phyloP scores from a whole-genome alignment of 2,113 vertebrate genomes.

The Ammospiza nelsoni region DNA sequence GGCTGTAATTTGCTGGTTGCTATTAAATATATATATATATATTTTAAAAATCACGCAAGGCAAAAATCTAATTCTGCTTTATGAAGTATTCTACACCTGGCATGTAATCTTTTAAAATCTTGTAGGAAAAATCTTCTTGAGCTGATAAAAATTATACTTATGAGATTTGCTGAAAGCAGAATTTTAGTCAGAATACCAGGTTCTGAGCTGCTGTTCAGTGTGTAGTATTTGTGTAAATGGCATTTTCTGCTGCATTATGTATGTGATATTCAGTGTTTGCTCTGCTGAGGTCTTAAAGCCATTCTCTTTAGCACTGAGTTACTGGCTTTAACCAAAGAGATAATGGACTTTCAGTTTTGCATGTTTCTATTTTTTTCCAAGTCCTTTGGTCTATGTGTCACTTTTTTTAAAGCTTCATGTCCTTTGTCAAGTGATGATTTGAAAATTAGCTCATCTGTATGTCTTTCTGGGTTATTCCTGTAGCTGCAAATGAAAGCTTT shows the following conservation, averaged over 20 bases:
- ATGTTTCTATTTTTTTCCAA: neutral
- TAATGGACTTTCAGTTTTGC: neutral
- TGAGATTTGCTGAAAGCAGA: neutral
- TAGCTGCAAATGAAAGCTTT: conserved; percentile 8
- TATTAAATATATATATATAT: neutral
- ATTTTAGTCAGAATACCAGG: neutral
- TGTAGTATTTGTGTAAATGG: neutral
- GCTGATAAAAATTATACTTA: neutral
- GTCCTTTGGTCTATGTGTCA: neutral
- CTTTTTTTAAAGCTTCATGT: neutral
- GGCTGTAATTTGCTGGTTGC: neutral
- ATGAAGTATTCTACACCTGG: neutral
- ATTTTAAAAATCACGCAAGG: neutral
- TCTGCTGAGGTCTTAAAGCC: neutral
- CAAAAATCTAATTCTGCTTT: neutral
- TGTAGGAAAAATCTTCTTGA: neutral
- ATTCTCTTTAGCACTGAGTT: neutral
- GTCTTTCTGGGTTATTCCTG: conserved; percentile 20
- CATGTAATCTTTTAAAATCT: neutral
- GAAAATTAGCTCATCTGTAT: conserved; percentile 17
- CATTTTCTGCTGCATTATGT: neutral
- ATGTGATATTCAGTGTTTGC: neutral
- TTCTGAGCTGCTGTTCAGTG: neutral
- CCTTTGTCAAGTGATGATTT: neutral
- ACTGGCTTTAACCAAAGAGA: neutral